These are phyloP conservation scores for Amphimedon queenslandica DNA, from an alignment of 37 sponge, comb jelly and placozoan genomes.

Conservation along the genomic window DNA sequence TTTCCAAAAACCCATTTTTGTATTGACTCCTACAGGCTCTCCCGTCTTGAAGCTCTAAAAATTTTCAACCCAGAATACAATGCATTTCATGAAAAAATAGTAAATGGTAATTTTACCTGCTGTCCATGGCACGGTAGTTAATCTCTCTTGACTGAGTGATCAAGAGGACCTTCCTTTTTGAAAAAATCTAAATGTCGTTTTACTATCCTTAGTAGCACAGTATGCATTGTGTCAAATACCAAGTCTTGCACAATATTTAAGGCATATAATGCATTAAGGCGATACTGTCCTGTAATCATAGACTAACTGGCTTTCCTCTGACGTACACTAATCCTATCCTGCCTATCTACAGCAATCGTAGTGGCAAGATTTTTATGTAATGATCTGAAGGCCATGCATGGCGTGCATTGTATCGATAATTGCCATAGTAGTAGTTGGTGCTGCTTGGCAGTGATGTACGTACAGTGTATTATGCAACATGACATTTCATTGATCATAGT, in stretches of 20 bases:
- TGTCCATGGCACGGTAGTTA: slow-evolving; percentile 22
- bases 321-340: slow-evolving; percentile 7
- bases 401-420: slow-evolving; percentile 14
- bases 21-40: slow-evolving; percentile 19
- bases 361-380: not conserved
- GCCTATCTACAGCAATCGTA: not conserved
- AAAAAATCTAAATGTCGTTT: not conserved
- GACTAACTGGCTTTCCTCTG: slow-evolving; percentile 8
- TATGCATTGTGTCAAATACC: slow-evolving; percentile 30
- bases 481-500: too few relatives aligned
- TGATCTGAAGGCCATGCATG: too few relatives aligned
- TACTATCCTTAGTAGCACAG: not conserved
- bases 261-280: slow-evolving; percentile 8
- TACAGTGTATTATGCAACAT: too few relatives aligned
- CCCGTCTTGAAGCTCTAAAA: slow-evolving; percentile 32
- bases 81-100: not conserved
- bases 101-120: slow-evolving; percentile 12
- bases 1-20: slow-evolving; percentile 34
- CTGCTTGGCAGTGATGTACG: too few relatives aligned
- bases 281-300: slow-evolving; percentile 10
- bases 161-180: not conserved
- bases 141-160: not conserved
- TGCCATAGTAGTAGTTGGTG: slow-evolving; percentile 11
- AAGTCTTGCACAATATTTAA: slow-evolving; percentile 15
- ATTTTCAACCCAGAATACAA: slow-evolving; percentile 13